Percentiles rank a stretch among this genome's conserved stretches.
These are phyloP conservation scores for Cromileptes altivelis DNA, from an alignment of 2,113 vertebrate genomes.

Conservation along the genomic window DNA sequence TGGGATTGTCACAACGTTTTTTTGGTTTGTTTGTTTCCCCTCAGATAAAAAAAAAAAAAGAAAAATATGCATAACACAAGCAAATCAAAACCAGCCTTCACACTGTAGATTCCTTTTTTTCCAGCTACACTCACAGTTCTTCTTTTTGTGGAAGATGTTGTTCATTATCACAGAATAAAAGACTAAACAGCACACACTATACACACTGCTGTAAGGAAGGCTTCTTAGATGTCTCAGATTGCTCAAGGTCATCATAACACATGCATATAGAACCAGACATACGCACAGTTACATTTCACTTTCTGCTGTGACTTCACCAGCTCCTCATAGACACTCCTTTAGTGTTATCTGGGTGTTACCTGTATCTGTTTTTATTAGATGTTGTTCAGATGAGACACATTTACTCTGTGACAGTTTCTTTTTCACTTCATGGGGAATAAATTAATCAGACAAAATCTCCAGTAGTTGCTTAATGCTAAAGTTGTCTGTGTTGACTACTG, in stretches of 20 bases:
- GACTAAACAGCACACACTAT: background rate
- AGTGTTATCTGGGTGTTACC: background rate
- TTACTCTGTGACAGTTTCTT: background rate
- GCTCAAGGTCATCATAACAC: constrained; percentile 4
- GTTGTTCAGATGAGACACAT: background rate
- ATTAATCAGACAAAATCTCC: background rate
- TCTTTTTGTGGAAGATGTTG: background rate
- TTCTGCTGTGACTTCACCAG: background rate
- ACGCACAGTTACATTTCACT: background rate
- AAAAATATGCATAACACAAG: constrained; percentile 3
- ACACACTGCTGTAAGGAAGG: background rate
- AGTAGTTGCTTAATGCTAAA: background rate
- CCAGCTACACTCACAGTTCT: background rate
- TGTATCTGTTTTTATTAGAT: background rate
- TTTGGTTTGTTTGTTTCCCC: constrained; percentile 29
- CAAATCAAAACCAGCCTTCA: constrained; percentile 20
- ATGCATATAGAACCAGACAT: background rate
- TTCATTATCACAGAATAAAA: constrained; percentile 18
- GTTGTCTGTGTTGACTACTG: background rate
- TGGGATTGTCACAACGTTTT: constrained; percentile 33
- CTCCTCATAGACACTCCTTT: background rate
- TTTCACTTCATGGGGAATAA: background rate
- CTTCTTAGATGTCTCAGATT: constrained; percentile 14
- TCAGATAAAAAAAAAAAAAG: background rate
- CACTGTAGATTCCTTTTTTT: background rate